These are phyloP conservation scores for Acrobasis consociella DNA, from an alignment of 2,888 invertebrate genomes.

Conservation along the genomic window DNA sequence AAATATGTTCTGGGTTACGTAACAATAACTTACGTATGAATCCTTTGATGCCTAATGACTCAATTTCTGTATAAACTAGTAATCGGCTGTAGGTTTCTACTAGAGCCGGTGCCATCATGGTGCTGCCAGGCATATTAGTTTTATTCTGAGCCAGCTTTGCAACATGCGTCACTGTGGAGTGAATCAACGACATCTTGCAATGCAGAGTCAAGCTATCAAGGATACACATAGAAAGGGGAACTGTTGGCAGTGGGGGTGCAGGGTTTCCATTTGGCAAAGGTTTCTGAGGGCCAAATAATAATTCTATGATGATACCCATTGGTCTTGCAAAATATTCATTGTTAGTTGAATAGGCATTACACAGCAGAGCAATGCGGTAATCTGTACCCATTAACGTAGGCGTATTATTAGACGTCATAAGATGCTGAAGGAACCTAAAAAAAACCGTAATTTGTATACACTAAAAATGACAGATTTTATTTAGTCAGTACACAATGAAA, in stretches of 20 bases:
- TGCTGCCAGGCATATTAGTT: constrained; percentile 86
- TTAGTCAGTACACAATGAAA: not conserved
- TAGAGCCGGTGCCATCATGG: constrained; percentile 91
- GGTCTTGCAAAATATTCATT: constrained; percentile 95
- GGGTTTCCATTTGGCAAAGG: constrained; percentile 76
- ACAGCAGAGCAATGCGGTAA: constrained; percentile 94
- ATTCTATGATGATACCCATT: constrained; percentile 95
- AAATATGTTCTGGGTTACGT: not conserved
- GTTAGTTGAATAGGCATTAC: constrained; percentile 97
- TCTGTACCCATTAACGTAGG: constrained; percentile 91
- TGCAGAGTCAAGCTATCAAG: constrained; percentile 97
- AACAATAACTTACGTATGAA: constrained; percentile 89
- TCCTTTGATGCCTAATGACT: constrained; percentile 97
- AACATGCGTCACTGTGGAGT: constrained; percentile 92
- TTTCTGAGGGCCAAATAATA: constrained; percentile 88
- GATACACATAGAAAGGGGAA: constrained; percentile 95
- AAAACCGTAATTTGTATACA: constrained; percentile 33
- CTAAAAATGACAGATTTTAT: constrained; percentile 10
- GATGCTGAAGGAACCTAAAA: constrained; percentile 91
- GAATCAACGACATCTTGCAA: constrained; percentile 95
- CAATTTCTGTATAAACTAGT: constrained; percentile 97
- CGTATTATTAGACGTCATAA: constrained; percentile 88
- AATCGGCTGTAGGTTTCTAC: constrained; percentile 97
- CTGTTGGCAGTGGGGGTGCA: constrained; percentile 86
- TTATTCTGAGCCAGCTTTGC: constrained; percentile 95